Base-by-base conservation (phyloP, 2,888 invertebrate genomes). In the Agrotis clavis region DNA sequence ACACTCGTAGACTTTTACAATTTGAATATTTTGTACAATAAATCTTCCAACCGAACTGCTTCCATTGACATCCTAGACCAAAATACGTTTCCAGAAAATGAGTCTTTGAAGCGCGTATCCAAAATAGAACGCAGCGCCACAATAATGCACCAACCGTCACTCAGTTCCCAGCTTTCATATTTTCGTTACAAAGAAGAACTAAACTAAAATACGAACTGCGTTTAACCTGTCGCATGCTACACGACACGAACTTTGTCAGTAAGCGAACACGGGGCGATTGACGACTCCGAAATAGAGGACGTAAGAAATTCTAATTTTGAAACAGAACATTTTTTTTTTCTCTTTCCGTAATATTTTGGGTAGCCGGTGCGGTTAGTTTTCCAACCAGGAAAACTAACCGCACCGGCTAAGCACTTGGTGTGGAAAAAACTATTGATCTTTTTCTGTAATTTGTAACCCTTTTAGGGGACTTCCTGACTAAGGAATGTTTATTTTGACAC, bases 251-350 rank as follows among this genome's bases (percentile, higher is more conserved):
- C 82, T 89, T 89, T 85, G 87, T 89, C 85, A 86, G 87, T 87
- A 88, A 91, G 86, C 89, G 89, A 92, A 89, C 88, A 86, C 82
- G 83, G 87, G 72, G 59, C 90, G 93, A 94, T 91, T 94, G 94
- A 95, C 92, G 90, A 81, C 83, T 92, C 92, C 62, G 78, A 94
- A 96, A 96, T 95, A 95, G 93, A 91, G 84, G 87, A 89, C 88
- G 89, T 89, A 87, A 89, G 87, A 88, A 90, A 89, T 90, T 93
- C 94, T 94, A 94, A 95, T 92, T 94, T 92, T 77, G 94, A 90
- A 86, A 84, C 25, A 83, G 82, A 83, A 77, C 67, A 77, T 75
- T 85, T 83, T 81, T 83, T 81, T 88, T 87, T 88, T 87, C 79
- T 82, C 69, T 86, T 76, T 86, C 80, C 74, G 61, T 86, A 83